Percentiles rank a stretch among this genome's conserved stretches.
Conservation (phyloP, 2,113 vertebrate species). For the Platysternon megacephalum region DNA sequence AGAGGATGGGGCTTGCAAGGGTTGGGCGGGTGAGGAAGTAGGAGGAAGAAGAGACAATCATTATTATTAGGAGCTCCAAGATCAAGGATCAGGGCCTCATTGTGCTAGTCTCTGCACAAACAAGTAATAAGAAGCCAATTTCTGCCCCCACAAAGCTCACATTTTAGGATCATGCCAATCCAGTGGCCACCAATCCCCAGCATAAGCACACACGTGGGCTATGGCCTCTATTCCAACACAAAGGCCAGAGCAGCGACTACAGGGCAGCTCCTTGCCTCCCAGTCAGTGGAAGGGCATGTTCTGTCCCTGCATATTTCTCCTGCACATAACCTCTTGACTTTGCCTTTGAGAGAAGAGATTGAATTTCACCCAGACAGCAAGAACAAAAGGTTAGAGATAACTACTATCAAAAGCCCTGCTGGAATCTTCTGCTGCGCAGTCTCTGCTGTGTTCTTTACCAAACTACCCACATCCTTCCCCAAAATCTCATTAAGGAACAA, state of each 20-base stretch:
- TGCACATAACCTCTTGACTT: background rate
- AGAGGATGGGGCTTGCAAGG: background rate
- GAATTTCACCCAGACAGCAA: constrained; percentile 46
- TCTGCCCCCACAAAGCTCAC: background rate
- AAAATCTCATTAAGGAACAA: constrained; percentile 59
- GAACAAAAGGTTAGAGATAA: constrained; percentile 44
- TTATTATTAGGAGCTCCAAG: background rate
- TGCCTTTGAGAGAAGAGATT: background rate
- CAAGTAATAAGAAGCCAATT: background rate
- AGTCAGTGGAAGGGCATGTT: background rate
- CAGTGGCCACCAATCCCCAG: background rate
- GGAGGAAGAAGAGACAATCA: background rate
- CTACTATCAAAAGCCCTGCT: constrained; percentile 25
- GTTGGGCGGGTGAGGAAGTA: background rate
- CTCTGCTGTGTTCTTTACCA: constrained; percentile 35
- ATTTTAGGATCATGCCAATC: background rate
- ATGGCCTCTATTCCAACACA: background rate
- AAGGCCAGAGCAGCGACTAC: background rate
- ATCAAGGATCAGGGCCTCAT: background rate
- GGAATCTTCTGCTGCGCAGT: constrained; percentile 25
- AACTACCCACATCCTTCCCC: constrained; percentile 34
- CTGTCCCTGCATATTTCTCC: background rate
- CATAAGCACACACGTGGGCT: background rate
- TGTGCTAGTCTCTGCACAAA: background rate
- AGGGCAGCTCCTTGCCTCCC: background rate